These are phyloP conservation scores for Epizoanthus stellaris DNA, from an alignment of 92 coral and sea anemone genomes.

Conservation along the genomic window DNA sequence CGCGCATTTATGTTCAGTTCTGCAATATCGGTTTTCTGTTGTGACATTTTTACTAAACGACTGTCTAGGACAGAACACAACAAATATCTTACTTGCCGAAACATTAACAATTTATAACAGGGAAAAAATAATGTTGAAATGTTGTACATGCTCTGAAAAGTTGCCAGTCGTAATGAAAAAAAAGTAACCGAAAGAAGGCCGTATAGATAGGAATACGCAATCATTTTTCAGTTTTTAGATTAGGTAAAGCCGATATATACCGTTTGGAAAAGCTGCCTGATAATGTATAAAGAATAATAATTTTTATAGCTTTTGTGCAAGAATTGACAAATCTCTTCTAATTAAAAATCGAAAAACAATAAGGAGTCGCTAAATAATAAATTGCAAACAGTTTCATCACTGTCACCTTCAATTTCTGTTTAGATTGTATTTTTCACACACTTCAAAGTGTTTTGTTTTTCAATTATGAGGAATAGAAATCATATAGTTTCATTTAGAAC, in stretches of 20 bases:
- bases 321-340: conserved; percentile 2
- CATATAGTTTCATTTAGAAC: neutral
- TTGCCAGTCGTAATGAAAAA: too few relatives aligned
- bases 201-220: too few relatives aligned
- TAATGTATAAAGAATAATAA: neutral
- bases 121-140: too few relatives aligned
- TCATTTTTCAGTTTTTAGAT: too few relatives aligned
- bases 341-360: conserved; percentile 40
- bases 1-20: neutral
- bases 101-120: too few relatives aligned
- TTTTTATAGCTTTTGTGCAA: neutral
- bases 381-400: conserved; percentile 22
- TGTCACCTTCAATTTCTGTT: conserved; percentile 22
- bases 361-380: conserved; percentile 38
- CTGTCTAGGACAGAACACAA: too few relatives aligned
- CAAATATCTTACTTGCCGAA: too few relatives aligned
- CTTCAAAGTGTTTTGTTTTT: conserved; percentile 12
- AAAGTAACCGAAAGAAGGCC: too few relatives aligned
- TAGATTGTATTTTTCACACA: neutral
- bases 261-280: neutral
- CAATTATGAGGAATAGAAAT: conserved; percentile 1
- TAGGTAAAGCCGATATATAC: too few relatives aligned
- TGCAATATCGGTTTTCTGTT: neutral
- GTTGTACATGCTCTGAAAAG: too few relatives aligned
- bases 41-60: too few relatives aligned